Percentiles rank a stretch among this genome's conserved stretches.
These are phyloP conservation scores for Seladonia tumulorum DNA, from an alignment of 2,888 invertebrate genomes.

Conservation along the genomic window DNA sequence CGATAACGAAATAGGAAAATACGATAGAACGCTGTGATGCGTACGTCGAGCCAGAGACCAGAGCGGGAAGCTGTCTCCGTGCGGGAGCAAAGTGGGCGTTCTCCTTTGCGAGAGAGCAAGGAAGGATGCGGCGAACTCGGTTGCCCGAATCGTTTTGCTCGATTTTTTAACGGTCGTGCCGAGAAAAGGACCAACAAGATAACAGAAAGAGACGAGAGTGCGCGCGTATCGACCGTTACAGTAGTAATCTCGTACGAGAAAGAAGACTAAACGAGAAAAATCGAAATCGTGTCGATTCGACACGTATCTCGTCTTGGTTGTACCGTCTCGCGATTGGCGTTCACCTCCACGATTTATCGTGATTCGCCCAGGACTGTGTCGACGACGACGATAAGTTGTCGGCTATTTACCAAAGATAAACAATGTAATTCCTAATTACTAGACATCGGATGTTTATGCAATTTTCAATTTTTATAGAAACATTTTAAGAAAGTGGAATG, in stretches of 20 bases:
- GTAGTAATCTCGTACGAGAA: neutral
- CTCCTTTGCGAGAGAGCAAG: slow-evolving; percentile 46
- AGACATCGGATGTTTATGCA: too few species aligned
- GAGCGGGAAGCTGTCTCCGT: slow-evolving; percentile 26
- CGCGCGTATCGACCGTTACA: slow-evolving; percentile 16
- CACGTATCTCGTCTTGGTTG: neutral
- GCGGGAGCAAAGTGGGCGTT: slow-evolving; percentile 65
- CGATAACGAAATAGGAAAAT: neutral
- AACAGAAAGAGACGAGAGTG: slow-evolving; percentile 36
- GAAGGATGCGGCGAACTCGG: slow-evolving; percentile 47
- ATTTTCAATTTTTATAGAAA: too few species aligned
- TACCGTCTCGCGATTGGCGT: neutral
- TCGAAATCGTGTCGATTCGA: neutral
- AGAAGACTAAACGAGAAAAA: neutral
- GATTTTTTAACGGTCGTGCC: slow-evolving; percentile 78
- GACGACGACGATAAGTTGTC: neutral
- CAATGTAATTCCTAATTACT: neutral
- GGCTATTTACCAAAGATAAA: neutral
- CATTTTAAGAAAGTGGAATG: too few species aligned
- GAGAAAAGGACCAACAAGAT: slow-evolving; percentile 44
- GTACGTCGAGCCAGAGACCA: neutral
- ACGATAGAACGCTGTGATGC: neutral
- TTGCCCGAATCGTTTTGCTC: slow-evolving; percentile 67
- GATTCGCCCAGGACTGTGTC: neutral
- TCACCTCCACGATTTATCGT: neutral